A percentile compares a stretch with the other conserved stretches of the same genome.
These are phyloP conservation scores for Corvus hawaiiensis DNA, from an alignment of 2,113 vertebrate genomes.

Conservation along the genomic window DNA sequence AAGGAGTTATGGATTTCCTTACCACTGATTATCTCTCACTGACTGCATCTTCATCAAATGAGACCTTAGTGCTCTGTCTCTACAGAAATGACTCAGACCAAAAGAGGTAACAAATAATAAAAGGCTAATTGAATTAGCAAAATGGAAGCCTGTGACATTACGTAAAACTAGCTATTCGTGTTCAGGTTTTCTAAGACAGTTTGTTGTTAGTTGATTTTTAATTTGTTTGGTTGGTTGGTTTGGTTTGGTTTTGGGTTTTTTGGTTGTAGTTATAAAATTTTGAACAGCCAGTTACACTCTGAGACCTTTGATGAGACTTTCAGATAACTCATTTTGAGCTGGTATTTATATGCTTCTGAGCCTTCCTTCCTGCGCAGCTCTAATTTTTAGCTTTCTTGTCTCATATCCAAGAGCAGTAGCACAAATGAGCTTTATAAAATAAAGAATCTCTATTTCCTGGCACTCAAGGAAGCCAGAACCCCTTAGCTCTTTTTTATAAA, in stretches of 20 bases:
- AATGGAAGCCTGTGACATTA: background rate
- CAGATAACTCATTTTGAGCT: background rate
- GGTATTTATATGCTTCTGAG: background rate
- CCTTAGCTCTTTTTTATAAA: background rate
- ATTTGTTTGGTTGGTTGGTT: background rate
- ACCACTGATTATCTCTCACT: background rate
- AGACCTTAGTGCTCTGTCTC: background rate
- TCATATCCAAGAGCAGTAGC: background rate
- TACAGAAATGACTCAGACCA: background rate
- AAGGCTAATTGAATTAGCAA: background rate
- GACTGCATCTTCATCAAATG: background rate
- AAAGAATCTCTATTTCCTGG: background rate
- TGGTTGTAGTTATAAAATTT: background rate
- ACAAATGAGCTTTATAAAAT: background rate
- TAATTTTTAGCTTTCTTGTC: background rate
- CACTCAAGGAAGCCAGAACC: background rate
- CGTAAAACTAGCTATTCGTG: background rate
- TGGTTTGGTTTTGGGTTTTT: background rate
- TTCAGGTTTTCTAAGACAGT: background rate
- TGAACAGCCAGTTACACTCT: background rate
- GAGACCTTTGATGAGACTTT: background rate
- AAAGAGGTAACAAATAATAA: background rate
- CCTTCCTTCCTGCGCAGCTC: background rate
- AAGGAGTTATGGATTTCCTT: background rate
- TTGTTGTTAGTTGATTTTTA: background rate